A percentile compares a stretch with the other conserved stretches of the same genome.
Evolutionary conservation across 1,140 invertebrate genomes (phyloP).

Genomic region (Gryllus bimaculatus): DNA sequence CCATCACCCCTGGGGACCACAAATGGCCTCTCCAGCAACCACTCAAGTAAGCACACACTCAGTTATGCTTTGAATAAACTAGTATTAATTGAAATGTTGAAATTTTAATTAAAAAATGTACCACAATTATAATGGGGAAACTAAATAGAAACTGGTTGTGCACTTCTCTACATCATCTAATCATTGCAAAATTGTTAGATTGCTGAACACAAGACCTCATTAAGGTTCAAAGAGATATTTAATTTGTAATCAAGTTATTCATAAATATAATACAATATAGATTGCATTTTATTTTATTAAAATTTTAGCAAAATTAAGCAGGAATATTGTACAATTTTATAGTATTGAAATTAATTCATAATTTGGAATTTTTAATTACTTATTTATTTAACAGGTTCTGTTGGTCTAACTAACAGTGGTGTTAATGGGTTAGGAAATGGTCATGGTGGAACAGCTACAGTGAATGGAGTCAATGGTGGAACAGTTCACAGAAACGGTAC

Average conservation of each 20-base stretch:
- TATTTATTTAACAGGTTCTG: neutral
- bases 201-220: too few species aligned
- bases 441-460: slow-evolving; percentile 7
- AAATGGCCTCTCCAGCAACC: slow-evolving; percentile 6
- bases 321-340: too few species aligned
- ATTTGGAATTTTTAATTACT: neutral
- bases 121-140: too few species aligned
- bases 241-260: too few species aligned
- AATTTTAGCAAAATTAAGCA: too few species aligned
- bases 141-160: too few species aligned
- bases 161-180: too few species aligned
- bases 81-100: neutral
- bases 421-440: slow-evolving; percentile 7
- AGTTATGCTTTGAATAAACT: neutral
- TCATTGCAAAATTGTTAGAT: too few species aligned
- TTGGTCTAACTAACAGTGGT: neutral
- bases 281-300: too few species aligned
- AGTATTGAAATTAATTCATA: neutral
- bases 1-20: slow-evolving; percentile 20
- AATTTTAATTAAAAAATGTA: too few species aligned
- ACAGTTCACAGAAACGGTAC: slow-evolving; percentile 28
- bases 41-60: slow-evolving; percentile 12
- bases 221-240: too few species aligned
- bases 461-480: slow-evolving; percentile 18
- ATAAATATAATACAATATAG: too few species aligned